phyloP scores from a whole-genome alignment of 2,113 vertebrate genomes.

The Silurus asotus region DNA sequence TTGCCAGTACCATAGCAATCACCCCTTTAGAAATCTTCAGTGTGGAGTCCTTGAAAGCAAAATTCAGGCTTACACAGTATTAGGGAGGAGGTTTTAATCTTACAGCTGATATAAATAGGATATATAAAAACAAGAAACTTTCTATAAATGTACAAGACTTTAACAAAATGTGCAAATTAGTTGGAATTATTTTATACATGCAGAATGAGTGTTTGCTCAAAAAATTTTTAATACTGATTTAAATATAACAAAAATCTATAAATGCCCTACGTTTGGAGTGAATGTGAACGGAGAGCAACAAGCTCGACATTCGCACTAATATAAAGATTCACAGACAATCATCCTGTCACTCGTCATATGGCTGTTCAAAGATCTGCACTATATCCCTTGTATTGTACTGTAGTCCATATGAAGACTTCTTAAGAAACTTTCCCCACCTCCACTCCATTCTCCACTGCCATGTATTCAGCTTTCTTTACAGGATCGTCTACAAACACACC shows the following conservation, averaged over 20 bases:
- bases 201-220: background rate
- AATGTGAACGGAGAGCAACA: background rate
- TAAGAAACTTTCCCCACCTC: background rate
- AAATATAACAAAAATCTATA: background rate
- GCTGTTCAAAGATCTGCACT: background rate
- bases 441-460: background rate
- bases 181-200: background rate
- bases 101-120: too few relatives aligned
- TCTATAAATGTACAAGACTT: too few relatives aligned
- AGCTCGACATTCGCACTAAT: background rate
- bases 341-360: background rate
- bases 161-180: background rate
- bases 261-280: background rate
- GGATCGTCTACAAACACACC: constrained; percentile 10
- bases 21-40: too few relatives aligned
- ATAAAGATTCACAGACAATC: too few relatives aligned
- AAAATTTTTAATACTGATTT: background rate
- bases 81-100: too few relatives aligned
- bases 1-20: too few relatives aligned
- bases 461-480: background rate
- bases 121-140: too few relatives aligned
- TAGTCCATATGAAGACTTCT: background rate
- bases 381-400: background rate
- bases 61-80: too few relatives aligned
- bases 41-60: too few relatives aligned